Percentiles rank a stretch among this genome's conserved stretches.
phyloP scores from a whole-genome alignment of 2,113 vertebrate species.

The Nothocercus nigrocapillus region DNA sequence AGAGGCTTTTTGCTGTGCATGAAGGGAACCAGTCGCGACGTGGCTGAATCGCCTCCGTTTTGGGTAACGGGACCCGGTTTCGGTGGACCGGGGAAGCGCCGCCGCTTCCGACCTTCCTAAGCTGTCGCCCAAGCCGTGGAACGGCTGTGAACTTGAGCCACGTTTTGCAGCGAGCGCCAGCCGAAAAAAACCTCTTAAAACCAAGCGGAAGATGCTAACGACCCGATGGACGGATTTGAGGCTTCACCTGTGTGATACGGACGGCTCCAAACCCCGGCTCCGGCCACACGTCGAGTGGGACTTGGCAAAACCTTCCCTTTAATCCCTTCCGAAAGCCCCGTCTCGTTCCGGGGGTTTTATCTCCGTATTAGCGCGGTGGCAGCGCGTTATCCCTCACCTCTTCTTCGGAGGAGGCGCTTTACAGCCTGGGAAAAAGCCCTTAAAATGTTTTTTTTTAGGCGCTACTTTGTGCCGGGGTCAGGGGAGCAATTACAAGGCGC shows the following conservation, averaged over 20 bases:
- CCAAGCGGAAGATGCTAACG: slow-evolving; percentile 60
- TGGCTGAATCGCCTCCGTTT: too few relatives aligned
- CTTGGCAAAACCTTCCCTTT: background rate
- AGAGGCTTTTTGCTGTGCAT: too few relatives aligned
- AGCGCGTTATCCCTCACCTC: background rate
- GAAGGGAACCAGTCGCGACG: too few relatives aligned
- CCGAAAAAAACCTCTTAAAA: slow-evolving; percentile 44
- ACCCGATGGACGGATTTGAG: slow-evolving; percentile 54
- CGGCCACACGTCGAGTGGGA: background rate
- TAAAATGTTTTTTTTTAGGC: slow-evolving; percentile 69
- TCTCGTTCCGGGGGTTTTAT: background rate
- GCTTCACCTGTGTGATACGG: slow-evolving; percentile 45
- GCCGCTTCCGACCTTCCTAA: slow-evolving; percentile 74
- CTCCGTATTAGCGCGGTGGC: background rate
- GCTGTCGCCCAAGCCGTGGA: slow-evolving; percentile 73
- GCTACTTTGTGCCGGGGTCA: slow-evolving; percentile 71
- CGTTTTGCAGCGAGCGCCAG: slow-evolving; percentile 51
- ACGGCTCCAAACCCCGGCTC: slow-evolving; percentile 9
- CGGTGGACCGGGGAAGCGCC: too few relatives aligned
- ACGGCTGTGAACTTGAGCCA: slow-evolving; percentile 48
- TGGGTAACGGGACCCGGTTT: too few relatives aligned
- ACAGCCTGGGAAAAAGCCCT: slow-evolving; percentile 77
- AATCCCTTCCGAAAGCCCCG: background rate
- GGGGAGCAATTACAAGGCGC: slow-evolving; percentile 76
- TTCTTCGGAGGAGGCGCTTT: slow-evolving; percentile 60